These are phyloP conservation scores for Melanostigma gelatinosum DNA, from an alignment of 2,113 vertebrate species.

Conservation along the genomic window DNA sequence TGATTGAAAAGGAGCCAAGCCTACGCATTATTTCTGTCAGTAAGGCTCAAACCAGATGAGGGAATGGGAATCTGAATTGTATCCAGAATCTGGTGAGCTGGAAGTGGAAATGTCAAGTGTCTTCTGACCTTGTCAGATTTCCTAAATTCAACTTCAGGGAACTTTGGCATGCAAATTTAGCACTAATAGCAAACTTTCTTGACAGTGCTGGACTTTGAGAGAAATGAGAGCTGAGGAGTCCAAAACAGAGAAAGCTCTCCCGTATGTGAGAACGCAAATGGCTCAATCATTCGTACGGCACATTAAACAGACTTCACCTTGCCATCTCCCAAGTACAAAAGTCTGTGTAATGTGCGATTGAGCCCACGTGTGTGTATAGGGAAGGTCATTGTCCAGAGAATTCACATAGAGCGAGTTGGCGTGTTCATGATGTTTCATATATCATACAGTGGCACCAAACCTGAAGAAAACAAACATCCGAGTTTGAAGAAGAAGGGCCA, in stretches of 20 bases:
- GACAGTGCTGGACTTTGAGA: not conserved
- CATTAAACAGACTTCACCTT: not conserved
- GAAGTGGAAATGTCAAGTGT: slow-evolving; percentile 28
- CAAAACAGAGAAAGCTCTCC: not conserved
- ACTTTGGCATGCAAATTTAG: not conserved
- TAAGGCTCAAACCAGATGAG: slow-evolving; percentile 44
- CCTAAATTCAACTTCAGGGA: not conserved
- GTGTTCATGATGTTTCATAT: not conserved
- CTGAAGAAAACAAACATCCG: not conserved
- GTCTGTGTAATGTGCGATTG: not conserved
- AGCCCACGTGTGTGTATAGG: not conserved
- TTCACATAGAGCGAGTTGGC: not conserved
- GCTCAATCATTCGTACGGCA: not conserved
- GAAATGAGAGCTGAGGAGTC: not conserved
- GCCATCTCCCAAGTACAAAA: not conserved
- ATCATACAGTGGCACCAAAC: not conserved
- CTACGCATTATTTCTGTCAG: slow-evolving; percentile 49
- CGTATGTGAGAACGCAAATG: not conserved
- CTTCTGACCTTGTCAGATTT: slow-evolving; percentile 15
- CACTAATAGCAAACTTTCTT: not conserved
- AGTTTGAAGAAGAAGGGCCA: not conserved
- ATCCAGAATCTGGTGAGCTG: slow-evolving; percentile 26
- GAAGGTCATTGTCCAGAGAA: not conserved
- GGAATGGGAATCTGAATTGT: slow-evolving; percentile 19
- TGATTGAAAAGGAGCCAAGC: slow-evolving; percentile 41